phyloP scores from a whole-genome alignment of 2,888 invertebrate species.

The Nipponacmea schrenckii region DNA sequence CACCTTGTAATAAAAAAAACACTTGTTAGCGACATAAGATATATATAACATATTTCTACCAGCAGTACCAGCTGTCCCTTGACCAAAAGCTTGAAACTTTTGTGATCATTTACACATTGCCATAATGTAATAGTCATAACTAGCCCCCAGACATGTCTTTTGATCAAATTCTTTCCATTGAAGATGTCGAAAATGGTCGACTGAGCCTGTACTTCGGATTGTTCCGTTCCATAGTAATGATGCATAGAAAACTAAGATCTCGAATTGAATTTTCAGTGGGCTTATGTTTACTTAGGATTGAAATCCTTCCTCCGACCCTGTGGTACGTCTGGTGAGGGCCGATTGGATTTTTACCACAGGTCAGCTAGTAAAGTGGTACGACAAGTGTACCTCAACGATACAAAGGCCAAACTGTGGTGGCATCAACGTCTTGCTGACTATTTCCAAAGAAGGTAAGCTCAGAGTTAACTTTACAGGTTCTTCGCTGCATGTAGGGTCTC shows the following conservation, averaged over 20 bases:
- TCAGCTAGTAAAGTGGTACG: constrained; percentile 43
- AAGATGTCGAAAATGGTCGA: too few species aligned
- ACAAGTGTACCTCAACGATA: constrained; percentile 31
- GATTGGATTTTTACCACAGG: constrained; percentile 45
- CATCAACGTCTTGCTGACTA: constrained; percentile 37
- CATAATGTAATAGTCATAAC: too few species aligned
- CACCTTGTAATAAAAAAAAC: neutral
- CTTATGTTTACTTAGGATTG: constrained; percentile 41
- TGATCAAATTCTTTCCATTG: too few species aligned
- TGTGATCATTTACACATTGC: too few species aligned
- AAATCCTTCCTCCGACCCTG: constrained; percentile 41
- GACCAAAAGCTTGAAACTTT: too few species aligned
- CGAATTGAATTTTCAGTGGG: constrained; percentile 36
- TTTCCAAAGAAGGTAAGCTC: constrained; percentile 37
- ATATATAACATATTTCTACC: too few species aligned
- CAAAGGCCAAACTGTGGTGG: constrained; percentile 25
- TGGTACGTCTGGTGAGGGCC: constrained; percentile 40
- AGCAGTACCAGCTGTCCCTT: too few species aligned
- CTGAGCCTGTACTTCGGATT: too few species aligned
- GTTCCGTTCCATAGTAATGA: too few species aligned
- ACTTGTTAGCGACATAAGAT: constrained; percentile 1
- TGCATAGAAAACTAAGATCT: too few species aligned
- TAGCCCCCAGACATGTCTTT: too few species aligned
- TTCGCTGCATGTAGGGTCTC: neutral
- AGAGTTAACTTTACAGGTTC: neutral